Evolutionary conservation across 2,888 invertebrate genomes (phyloP).

Genomic region (Siphonodentalium dalli): DNA sequence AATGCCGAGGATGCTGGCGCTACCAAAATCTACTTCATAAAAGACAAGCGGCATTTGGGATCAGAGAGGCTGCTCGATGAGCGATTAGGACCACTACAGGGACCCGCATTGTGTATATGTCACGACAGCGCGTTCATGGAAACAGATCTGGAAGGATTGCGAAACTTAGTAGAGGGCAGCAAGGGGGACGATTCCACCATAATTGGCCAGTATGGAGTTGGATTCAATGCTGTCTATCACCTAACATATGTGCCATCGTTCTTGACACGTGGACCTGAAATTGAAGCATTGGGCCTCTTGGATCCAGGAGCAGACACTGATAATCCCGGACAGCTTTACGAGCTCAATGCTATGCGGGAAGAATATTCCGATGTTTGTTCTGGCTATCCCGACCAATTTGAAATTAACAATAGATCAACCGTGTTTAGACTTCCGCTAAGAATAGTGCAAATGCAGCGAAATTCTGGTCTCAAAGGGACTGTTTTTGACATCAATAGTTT

Average conservation of each 20-base stretch:
- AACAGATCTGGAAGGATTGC: slow-evolving; percentile 40
- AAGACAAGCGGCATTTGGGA: too few species aligned
- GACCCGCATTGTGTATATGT: slow-evolving; percentile 45
- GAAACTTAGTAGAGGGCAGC: slow-evolving; percentile 41
- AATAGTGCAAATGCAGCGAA: too few species aligned
- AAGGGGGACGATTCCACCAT: slow-evolving; percentile 41
- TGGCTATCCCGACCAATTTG: slow-evolving; percentile 25
- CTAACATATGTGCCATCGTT: slow-evolving; percentile 50
- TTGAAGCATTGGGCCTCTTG: slow-evolving; percentile 49
- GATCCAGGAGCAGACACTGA: slow-evolving; percentile 37
- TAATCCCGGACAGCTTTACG: slow-evolving; percentile 28
- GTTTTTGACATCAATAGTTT: too few species aligned
- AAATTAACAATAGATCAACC: slow-evolving; percentile 18
- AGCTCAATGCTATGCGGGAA: slow-evolving; percentile 9
- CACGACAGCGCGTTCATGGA: slow-evolving; percentile 42
- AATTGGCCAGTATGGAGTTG: slow-evolving; percentile 50
- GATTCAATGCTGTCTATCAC: slow-evolving; percentile 52
- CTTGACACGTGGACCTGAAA: slow-evolving; percentile 34
- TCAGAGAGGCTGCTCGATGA: too few species aligned
- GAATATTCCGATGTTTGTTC: slow-evolving; percentile 19
- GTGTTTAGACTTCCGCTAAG: slow-evolving; percentile 36
- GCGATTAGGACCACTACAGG: slow-evolving; percentile 33
- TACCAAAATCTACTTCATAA: too few species aligned
- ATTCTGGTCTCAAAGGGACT: too few species aligned
- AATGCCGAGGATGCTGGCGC: too few species aligned